Percentiles rank a stretch among this genome's conserved stretches.
Evolutionary conservation across 2,888 invertebrate genomes (phyloP).

Genomic region (Tipula vernalis): DNA sequence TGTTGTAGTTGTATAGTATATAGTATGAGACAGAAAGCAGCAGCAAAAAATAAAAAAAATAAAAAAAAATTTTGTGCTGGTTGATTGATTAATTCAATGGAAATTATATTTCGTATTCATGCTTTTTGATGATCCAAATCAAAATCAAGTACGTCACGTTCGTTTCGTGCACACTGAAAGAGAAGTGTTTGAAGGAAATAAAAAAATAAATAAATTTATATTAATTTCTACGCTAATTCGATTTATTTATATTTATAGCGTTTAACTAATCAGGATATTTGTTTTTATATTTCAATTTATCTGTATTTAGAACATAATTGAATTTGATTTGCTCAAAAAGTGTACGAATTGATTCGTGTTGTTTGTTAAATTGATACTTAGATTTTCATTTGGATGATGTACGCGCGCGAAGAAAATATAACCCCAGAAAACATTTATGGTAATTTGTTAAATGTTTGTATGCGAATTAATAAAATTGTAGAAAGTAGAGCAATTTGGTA

Average conservation of each 20-base stretch:
- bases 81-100: neutral
- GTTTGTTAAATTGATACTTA: neutral
- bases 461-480: neutral
- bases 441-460: neutral
- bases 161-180: neutral
- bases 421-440: neutral
- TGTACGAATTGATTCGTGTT: neutral
- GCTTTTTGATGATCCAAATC: neutral
- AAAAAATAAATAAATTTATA: neutral
- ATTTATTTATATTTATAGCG: neutral
- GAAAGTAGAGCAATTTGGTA: neutral
- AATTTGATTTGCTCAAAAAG: neutral
- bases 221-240: neutral
- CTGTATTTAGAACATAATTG: neutral
- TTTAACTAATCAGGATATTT: neutral
- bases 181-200: neutral
- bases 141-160: neutral
- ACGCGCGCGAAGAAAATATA: neutral
- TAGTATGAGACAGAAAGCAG: neutral
- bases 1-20: neutral
- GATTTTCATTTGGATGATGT: neutral
- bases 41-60: neutral
- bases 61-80: neutral
- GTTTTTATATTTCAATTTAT: neutral
- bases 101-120: neutral